These are phyloP conservation scores for Belonocnema kinseyi DNA, from an alignment of 1,140 invertebrate genomes.

Conservation along the genomic window DNA sequence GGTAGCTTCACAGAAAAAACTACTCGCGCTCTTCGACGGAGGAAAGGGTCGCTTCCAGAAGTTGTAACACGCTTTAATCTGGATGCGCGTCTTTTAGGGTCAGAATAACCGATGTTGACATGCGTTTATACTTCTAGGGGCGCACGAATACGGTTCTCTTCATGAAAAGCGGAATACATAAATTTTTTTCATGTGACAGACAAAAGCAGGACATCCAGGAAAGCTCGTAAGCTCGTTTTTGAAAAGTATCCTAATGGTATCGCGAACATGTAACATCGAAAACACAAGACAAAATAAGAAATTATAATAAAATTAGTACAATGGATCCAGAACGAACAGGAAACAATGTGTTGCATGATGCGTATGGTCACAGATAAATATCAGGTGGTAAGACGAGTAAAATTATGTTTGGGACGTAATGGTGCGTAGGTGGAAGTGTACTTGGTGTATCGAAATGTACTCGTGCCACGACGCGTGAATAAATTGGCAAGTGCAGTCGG, in stretches of 20 bases:
- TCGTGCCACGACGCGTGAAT: not conserved
- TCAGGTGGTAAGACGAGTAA: not conserved
- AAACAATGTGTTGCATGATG: not conserved
- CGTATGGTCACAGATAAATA: not conserved
- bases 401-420: not conserved
- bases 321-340: not conserved
- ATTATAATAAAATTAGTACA: not conserved
- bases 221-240: not conserved
- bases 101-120: conserved; percentile 49
- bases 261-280: no score
- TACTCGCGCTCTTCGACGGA: conserved; percentile 48
- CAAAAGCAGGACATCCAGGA: not conserved
- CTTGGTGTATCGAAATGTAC: not conserved
- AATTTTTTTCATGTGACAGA: not conserved
- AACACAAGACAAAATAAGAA: not conserved
- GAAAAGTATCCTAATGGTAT: no score
- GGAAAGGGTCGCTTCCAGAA: conserved; percentile 52
- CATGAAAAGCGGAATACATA: conserved; percentile 1
- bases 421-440: not conserved
- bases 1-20: not conserved
- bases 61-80: conserved; percentile 56
- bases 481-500: conserved; percentile 41
- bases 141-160: conserved; percentile 37
- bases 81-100: conserved; percentile 57
- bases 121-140: conserved; percentile 43